A percentile compares a stretch with the other conserved stretches of the same genome.
phyloP scores from a whole-genome alignment of 2,888 invertebrate genomes.

The Caradrina kadenii region DNA sequence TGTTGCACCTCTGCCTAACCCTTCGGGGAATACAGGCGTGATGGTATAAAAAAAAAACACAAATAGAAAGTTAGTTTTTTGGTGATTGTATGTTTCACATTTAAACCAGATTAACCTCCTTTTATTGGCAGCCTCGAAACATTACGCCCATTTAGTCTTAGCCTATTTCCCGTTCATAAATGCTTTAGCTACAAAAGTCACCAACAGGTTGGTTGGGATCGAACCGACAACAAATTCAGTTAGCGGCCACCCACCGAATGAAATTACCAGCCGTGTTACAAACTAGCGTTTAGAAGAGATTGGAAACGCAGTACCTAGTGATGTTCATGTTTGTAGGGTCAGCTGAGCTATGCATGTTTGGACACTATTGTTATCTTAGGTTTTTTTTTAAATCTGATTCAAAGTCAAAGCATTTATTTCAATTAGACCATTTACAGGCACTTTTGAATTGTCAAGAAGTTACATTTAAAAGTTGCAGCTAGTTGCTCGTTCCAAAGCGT shows the following conservation, averaged over 20 bases:
- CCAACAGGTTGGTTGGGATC: constrained; percentile 31
- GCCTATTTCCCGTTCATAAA: not conserved
- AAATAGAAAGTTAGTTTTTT: not conserved
- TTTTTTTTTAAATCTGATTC: too few relatives aligned
- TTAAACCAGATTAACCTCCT: not conserved
- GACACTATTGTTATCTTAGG: too few relatives aligned
- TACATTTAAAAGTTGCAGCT: too few relatives aligned
- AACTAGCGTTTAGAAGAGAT: constrained; percentile 5
- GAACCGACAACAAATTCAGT: constrained; percentile 17
- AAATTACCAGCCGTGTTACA: constrained; percentile 34
- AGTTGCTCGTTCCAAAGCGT: too few relatives aligned
- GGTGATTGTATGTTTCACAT: not conserved
- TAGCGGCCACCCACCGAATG: constrained; percentile 31
- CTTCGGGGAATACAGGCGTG: too few relatives aligned
- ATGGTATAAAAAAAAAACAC: too few relatives aligned
- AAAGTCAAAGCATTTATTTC: too few relatives aligned
- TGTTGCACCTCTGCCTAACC: too few relatives aligned
- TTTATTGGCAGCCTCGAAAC: constrained; percentile 1
- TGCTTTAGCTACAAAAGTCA: constrained; percentile 36
- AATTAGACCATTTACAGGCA: too few relatives aligned
- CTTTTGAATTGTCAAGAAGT: too few relatives aligned
- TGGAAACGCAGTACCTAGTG: constrained; percentile 1
- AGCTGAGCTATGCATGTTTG: too few relatives aligned
- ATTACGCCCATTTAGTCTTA: not conserved
- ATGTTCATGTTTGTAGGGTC: constrained; percentile 12